A percentile compares a stretch with the other conserved stretches of the same genome.
Conservation (phyloP, 2,888 invertebrate species). For the Xestia xanthographa region DNA sequence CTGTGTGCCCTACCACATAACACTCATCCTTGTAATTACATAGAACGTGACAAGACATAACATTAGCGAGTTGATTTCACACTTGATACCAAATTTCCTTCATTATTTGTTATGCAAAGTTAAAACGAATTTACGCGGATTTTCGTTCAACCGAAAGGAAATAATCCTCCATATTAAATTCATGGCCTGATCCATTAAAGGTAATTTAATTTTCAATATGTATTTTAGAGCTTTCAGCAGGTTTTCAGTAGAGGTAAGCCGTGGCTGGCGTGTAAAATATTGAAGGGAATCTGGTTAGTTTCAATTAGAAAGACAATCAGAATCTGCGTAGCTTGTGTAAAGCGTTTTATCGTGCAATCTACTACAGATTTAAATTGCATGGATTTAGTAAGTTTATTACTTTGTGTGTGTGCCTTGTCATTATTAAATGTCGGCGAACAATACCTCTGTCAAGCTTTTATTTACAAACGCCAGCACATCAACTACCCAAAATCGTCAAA, state of each 20-base stretch:
- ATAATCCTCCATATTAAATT: slow-evolving; percentile 23
- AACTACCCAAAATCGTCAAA: no score
- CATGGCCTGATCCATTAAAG: background rate
- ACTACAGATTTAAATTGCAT: background rate
- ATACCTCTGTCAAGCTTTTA: background rate
- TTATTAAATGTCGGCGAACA: no score
- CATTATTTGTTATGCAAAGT: slow-evolving; percentile 28
- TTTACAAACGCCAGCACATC: no score
- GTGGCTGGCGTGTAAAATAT: background rate
- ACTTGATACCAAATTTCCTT: slow-evolving; percentile 2
- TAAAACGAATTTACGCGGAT: slow-evolving; percentile 10
- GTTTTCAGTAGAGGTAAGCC: background rate
- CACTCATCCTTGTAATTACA: background rate
- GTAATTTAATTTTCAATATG: slow-evolving; percentile 4
- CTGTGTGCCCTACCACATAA: background rate
- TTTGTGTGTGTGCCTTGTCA: no score
- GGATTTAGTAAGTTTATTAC: background rate
- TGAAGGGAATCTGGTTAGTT: background rate
- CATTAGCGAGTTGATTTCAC: slow-evolving; percentile 12
- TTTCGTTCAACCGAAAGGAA: background rate
- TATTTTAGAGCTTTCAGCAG: background rate
- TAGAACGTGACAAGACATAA: slow-evolving; percentile 46
- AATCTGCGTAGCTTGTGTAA: background rate
- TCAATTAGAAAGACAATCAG: background rate
- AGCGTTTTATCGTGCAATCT: background rate